Conservation (phyloP, 2,113 vertebrate genomes). For the Galemys pyrenaicus region DNA sequence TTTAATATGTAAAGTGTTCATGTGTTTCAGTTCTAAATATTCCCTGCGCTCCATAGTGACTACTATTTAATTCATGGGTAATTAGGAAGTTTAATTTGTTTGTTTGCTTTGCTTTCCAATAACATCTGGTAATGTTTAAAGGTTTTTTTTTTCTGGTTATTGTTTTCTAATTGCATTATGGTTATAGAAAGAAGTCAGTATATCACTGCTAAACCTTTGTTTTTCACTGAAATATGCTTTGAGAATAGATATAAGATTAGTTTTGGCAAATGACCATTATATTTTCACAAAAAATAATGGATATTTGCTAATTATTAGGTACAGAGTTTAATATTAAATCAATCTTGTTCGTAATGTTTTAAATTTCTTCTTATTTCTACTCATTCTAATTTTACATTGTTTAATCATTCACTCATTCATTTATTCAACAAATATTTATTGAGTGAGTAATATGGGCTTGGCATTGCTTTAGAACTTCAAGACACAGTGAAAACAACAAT, state of each 20-base stretch:
- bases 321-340: background rate
- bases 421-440: background rate
- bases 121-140: background rate
- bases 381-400: background rate
- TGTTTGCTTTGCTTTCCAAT: background rate
- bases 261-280: background rate
- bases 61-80: background rate
- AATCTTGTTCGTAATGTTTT: background rate
- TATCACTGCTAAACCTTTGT: background rate
- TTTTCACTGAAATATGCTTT: background rate
- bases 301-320: background rate
- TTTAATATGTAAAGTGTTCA: background rate
- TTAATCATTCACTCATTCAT: background rate
- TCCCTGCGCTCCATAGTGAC: background rate
- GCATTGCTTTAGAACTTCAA: background rate
- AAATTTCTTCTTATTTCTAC: background rate
- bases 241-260: background rate
- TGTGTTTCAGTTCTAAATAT: background rate
- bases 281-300: background rate
- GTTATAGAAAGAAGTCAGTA: background rate
- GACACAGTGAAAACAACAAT: background rate
- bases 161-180: background rate
- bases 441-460: background rate
- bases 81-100: background rate
- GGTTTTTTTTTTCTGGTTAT: background rate